phyloP scores from a whole-genome alignment of 2,113 vertebrate genomes.

The Megaceryle maxima region DNA sequence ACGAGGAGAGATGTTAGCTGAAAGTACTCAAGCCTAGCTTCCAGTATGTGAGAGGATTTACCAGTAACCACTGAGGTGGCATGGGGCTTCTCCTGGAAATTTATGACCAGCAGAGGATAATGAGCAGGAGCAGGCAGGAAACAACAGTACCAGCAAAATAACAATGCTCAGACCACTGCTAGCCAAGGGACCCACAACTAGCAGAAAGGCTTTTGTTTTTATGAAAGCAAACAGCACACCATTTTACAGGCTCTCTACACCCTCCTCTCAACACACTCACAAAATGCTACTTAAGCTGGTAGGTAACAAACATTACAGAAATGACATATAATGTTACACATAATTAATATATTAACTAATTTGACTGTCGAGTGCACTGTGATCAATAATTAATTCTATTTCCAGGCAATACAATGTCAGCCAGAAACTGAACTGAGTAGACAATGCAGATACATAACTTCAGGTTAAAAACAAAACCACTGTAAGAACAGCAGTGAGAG shows the following conservation, averaged over 20 bases:
- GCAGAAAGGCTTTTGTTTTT: no score
- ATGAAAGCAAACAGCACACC: neutral
- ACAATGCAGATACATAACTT: neutral
- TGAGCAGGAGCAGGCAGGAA: neutral
- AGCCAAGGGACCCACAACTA: neutral
- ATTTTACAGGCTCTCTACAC: neutral
- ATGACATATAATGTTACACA: neutral
- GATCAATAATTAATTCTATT: constrained; percentile 46
- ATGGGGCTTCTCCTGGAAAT: neutral
- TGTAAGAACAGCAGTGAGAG: neutral
- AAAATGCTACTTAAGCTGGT: fast-evolving
- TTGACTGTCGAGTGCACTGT: neutral
- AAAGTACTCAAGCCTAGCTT: neutral
- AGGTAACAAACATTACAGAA: neutral
- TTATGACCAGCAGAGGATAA: neutral
- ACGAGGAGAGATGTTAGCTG: neutral
- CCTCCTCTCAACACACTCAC: neutral
- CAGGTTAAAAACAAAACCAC: neutral
- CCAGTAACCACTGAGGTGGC: neutral
- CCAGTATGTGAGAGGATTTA: neutral
- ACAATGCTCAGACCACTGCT: neutral
- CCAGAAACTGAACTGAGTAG: neutral
- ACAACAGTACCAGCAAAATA: neutral
- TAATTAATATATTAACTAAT: constrained; percentile 17
- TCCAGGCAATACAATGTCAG: neutral